Conservation (phyloP, 2,113 vertebrate genomes). For the Mustela nigripes region DNA sequence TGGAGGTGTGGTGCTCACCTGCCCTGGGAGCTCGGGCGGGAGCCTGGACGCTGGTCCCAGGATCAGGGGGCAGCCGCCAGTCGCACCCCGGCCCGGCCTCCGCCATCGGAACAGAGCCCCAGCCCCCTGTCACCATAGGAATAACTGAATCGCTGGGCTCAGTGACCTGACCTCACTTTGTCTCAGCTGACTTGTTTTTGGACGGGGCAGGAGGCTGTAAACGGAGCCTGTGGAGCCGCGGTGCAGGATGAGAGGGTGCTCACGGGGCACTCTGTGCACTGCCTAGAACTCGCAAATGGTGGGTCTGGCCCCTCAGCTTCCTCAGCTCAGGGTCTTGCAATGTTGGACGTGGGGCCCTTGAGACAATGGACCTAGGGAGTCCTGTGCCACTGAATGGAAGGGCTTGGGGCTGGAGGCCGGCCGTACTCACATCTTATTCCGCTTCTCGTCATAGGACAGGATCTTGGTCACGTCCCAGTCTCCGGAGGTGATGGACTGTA, state of each 20-base stretch:
- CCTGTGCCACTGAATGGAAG: rapidly evolving
- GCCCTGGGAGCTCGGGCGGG: rapidly evolving
- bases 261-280: not conserved
- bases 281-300: not conserved
- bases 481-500: slow-evolving; percentile 97
- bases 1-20: rapidly evolving
- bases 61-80: rapidly evolving
- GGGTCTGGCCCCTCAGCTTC: not conserved
- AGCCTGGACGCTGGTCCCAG: rapidly evolving
- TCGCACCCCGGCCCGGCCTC: rapidly evolving
- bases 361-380: not conserved
- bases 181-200: too few relatives aligned
- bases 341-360: not conserved
- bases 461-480: slow-evolving; percentile 98
- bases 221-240: rapidly evolving
- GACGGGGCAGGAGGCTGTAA: not conserved
- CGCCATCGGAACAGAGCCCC: rapidly evolving
- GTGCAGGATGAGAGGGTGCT: rapidly evolving
- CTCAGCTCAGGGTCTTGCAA: not conserved
- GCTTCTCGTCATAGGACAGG: slow-evolving; percentile 95
- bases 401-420: not conserved
- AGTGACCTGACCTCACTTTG: rapidly evolving
- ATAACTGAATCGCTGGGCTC: not conserved
- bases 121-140: rapidly evolving
- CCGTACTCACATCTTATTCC: slow-evolving; percentile 94